Evolutionary conservation across 2,797 vertebrate species (phyloP), one percentile per base, ranked within the genome.

Genomic region (Sitta carolinensis): DNA sequence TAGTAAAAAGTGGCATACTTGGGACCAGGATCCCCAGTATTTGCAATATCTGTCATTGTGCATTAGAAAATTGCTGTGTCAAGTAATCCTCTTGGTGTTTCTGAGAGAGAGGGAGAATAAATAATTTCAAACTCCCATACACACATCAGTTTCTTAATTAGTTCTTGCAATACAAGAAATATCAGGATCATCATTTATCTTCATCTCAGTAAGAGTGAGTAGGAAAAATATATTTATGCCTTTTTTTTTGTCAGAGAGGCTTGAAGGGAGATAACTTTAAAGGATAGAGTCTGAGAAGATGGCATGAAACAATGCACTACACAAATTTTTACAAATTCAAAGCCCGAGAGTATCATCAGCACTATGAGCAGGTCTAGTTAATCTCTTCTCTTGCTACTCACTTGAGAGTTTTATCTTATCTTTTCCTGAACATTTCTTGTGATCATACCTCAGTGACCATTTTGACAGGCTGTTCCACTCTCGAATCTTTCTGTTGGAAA

Each of bases 401-500:
- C 86, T 77, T 52, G 40, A 81, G 62, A 66, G 58, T 72, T 90
- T 87, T 67, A 58, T 58, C n/a, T 66, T 62, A 38, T 66, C 32
- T 87, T 43, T 89, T 93, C 66, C 45, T 40, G 55, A 92, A 78
- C 26, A 18, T 34, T 80, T 89, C 57, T 62, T 87, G 69, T 75
- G 66, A 84, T 84, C 3, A 4, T 48, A 51, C 32, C 91, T 93
- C 82, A 93, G 18, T 38, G 81, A 50, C 36, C 89, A 83, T 81
- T 93, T 78, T 75, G 76, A 93, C 55, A 88, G 89, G 45, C 54
- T 57, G 17, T 14, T 89, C 29, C 32, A 36, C 58, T 62, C 47
- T 76, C 62, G 91, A 81, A 82, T 80, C 59, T 64, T 95, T 84
- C 64, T 73, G 26, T 61, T 80, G 54, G 51, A 64, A 92, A 92